phyloP scores from a whole-genome alignment of 1,140 invertebrate species.

The Eulimnadia texana region DNA sequence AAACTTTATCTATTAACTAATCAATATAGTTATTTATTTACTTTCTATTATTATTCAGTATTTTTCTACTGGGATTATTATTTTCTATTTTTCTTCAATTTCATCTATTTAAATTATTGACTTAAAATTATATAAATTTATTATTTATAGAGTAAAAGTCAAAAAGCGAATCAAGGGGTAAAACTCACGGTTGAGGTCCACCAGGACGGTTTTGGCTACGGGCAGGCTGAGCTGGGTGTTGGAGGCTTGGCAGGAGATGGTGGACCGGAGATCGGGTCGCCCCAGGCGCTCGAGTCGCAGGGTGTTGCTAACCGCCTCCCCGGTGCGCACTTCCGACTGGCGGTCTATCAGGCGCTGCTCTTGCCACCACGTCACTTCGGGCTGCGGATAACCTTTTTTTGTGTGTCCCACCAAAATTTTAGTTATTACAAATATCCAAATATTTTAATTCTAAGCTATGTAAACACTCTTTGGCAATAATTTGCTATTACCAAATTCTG shows the following conservation, averaged over 20 bases:
- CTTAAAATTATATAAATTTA: background rate
- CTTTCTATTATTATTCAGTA: no score
- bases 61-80: background rate
- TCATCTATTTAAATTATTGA: background rate
- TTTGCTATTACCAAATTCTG: no score
- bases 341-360: slow-evolving; percentile 54
- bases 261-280: slow-evolving; percentile 57
- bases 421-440: no score
- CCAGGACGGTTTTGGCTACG: slow-evolving; percentile 40
- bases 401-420: no score
- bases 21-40: background rate
- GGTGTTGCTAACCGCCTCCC: slow-evolving; percentile 28
- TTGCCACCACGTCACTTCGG: slow-evolving; percentile 71
- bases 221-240: slow-evolving; percentile 59
- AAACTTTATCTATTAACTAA: background rate
- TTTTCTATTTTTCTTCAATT: no score
- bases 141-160: background rate
- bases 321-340: slow-evolving; percentile 27
- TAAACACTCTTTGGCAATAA: no score
- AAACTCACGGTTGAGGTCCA: slow-evolving; percentile 54
- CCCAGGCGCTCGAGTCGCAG: slow-evolving; percentile 39
- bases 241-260: slow-evolving; percentile 66
- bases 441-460: no score
- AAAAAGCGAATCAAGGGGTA: background rate
- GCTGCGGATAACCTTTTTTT: slow-evolving; percentile 60